phyloP scores from a whole-genome alignment of 2,888 invertebrate genomes.

The Ferdinandea cuprea region DNA sequence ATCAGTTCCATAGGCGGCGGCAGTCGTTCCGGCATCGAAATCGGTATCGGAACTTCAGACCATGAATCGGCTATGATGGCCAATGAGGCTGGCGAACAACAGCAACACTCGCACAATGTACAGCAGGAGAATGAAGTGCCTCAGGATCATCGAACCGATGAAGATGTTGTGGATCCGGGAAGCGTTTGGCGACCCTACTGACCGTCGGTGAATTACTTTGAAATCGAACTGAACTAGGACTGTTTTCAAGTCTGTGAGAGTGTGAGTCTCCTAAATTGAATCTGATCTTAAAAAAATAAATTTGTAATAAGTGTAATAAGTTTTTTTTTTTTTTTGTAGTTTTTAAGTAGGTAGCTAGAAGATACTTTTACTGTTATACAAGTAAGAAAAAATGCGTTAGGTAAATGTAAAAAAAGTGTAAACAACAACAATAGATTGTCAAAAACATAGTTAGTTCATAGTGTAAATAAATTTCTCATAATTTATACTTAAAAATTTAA shows the following conservation, averaged over 20 bases:
- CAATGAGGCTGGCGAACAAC: constrained; percentile 75
- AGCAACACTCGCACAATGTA: constrained; percentile 81
- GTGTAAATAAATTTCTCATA: constrained; percentile 64
- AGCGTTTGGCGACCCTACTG: constrained; percentile 92
- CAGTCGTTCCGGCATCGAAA: constrained; percentile 85
- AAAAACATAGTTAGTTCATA: constrained; percentile 51
- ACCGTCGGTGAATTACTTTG: constrained; percentile 79
- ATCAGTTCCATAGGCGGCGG: constrained; percentile 84
- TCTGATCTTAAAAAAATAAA: constrained; percentile 6
- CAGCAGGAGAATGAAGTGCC: constrained; percentile 72
- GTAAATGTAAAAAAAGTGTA: constrained; percentile 17
- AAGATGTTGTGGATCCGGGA: constrained; percentile 83
- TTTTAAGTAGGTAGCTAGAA: constrained; percentile 65
- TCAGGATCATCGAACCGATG: constrained; percentile 76
- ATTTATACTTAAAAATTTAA: constrained; percentile 59
- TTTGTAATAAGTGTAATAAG: constrained; percentile 54
- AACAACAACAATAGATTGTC: constrained; percentile 19
- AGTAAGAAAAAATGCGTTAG: constrained; percentile 47
- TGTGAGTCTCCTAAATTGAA: not conserved
- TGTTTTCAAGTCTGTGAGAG: constrained; percentile 35
- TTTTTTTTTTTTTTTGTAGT: constrained; percentile 2
- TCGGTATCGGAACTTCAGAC: constrained; percentile 82
- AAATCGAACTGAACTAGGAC: constrained; percentile 79
- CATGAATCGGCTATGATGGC: constrained; percentile 77
- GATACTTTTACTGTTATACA: constrained; percentile 43